A percentile compares a stretch with the other conserved stretches of the same genome.
Conservation (phyloP, 30 jellyfish, hydroid and myxozoan species). For the Aurelia coerulea region DNA sequence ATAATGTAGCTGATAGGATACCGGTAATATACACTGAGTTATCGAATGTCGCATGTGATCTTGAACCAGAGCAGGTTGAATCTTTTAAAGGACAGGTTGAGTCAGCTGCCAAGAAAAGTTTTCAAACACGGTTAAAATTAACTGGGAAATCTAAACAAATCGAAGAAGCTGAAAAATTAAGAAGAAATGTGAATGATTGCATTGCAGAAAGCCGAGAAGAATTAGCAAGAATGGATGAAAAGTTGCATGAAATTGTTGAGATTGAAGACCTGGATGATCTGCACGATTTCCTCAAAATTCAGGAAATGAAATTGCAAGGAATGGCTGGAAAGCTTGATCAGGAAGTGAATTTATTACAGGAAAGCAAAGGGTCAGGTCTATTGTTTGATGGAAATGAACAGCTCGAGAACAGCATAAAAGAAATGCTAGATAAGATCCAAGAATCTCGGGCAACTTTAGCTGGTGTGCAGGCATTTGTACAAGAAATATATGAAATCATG, state of each 20-base stretch:
- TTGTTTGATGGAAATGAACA: background rate
- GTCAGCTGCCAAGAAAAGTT: constrained; percentile 9
- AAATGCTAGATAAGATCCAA: background rate
- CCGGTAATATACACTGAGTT: constrained; percentile 24
- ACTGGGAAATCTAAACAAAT: constrained; percentile 15
- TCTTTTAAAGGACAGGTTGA: constrained; percentile 33
- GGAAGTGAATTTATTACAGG: background rate
- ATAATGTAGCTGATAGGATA: constrained; percentile 31
- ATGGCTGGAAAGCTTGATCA: background rate
- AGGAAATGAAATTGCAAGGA: constrained; percentile 22
- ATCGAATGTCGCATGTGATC: constrained; percentile 3
- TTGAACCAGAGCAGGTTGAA: constrained; percentile 18
- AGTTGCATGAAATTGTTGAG: background rate
- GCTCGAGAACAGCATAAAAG: background rate
- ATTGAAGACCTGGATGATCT: constrained; percentile 13
- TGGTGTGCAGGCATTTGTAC: constrained; percentile 4
- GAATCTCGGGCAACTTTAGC: background rate
- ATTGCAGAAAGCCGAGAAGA: constrained; percentile 1
- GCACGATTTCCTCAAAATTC: constrained; percentile 27
- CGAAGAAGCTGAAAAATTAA: constrained; percentile 25
- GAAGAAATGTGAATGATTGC: background rate
- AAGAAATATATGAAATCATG: background rate
- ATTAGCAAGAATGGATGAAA: constrained; percentile 3
- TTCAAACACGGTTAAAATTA: constrained; percentile 21
- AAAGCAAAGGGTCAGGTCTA: background rate